A percentile compares a stretch with the other conserved stretches of the same genome.
Conservation (phyloP, 1,140 invertebrate species). For the Ctenoplectra terminalis region DNA sequence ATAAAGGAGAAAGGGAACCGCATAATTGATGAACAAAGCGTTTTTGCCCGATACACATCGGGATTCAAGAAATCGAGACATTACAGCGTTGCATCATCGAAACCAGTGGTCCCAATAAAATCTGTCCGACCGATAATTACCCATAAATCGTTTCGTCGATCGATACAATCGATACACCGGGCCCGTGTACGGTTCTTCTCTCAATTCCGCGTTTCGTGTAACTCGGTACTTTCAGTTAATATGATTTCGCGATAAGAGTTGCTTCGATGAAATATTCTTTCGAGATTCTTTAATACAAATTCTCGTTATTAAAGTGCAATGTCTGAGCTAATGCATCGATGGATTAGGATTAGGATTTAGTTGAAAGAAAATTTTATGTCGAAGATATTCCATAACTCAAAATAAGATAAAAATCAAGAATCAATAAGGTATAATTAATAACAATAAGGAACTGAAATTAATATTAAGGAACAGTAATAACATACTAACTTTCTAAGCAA, state of each 20-base stretch:
- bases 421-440: no score
- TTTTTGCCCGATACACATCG: slow-evolving; percentile 34
- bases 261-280: neutral
- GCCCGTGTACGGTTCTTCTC: slow-evolving; percentile 4
- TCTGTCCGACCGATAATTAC: slow-evolving; percentile 68
- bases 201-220: slow-evolving; percentile 30
- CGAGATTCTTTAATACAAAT: neutral
- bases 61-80: slow-evolving; percentile 41
- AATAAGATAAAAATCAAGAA: no score
- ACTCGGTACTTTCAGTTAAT: neutral
- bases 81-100: slow-evolving; percentile 55
- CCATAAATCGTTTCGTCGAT: slow-evolving; percentile 68
- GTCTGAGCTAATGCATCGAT: neutral
- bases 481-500: no score
- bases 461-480: no score
- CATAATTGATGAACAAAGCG: slow-evolving; percentile 5
- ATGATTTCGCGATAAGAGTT: neutral
- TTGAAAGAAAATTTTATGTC: no score
- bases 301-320: neutral
- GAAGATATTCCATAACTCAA: no score
- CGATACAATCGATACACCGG: slow-evolving; percentile 57
- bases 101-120: slow-evolving; percentile 20
- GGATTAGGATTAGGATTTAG: no score
- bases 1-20: slow-evolving; percentile 31
- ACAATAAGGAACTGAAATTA: no score